Base-by-base conservation (phyloP, 2,888 invertebrate species). In the Copidosoma aretas region DNA sequence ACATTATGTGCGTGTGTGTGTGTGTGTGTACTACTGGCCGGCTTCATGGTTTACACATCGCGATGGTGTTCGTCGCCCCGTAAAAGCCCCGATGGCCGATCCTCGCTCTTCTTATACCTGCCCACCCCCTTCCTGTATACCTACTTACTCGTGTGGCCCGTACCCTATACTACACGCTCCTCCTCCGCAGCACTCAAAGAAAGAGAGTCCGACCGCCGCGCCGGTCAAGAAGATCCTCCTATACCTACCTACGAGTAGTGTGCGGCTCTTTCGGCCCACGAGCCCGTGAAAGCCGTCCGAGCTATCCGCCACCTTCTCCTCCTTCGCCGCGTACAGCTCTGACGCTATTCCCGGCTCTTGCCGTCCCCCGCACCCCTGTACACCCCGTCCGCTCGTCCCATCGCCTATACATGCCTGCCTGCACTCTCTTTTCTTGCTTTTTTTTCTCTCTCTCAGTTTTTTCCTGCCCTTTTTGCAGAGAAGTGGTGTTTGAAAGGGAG, bases 1-100 rank as follows among this genome's bases (percentile, higher is more conserved):
- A 32, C 8, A 32, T 32, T 32, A 32, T 32, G 8, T 32, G 8
- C 4, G 22, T 67, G 49, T n/a, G 52, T 54, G 15, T 43, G 24
- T 10, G 17, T 12, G 3, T 17, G 43, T 46, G 12, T 12, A 4
- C 21, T 32, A 32, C 32, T 70, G 70, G 56, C 68, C 71, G 73
- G 71, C 71, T 70, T 81, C 81, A 79, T 80, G 80, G 78, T 81
- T 81, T 79, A 80, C 80, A 77, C 79, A 81, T 81, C 75, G 76
- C 75, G 75, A 76, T 73, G 77, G 21, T 74, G 74, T 74, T 78
- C 75, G 77, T 77, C 78, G 75, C 71, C 61, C 74, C 77, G 76
- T 79, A 77, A 80, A 80, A 80, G 79, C 79, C 76, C 72, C 75
- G 65, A 60, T 57, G 71, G 71, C 75, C 73, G 77, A 77, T 75